Evolutionary conservation across 2,113 vertebrate genomes (phyloP), one percentile per base, ranked within the genome.

Genomic region (Spea bombifrons): DNA sequence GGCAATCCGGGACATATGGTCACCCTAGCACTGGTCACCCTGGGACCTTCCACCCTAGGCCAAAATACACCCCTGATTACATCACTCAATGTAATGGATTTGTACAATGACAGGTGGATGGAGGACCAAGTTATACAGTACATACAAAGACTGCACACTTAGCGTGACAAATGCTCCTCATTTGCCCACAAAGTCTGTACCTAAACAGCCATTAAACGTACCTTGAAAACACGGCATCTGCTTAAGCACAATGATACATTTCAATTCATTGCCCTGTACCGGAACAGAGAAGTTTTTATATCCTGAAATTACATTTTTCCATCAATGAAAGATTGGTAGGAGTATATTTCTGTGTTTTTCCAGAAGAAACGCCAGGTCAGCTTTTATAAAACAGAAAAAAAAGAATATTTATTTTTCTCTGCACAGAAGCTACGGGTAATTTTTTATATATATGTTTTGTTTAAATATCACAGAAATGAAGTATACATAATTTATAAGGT

Each of bases 241-340:
- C 48, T 73, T 52, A 67, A 74, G 52, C 64, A 50, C 45, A 67
- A 30, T 16, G 46, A 78, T 72, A 49, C 52, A 70, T 70, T 66
- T 73, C 30, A 47, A 71, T 79, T 80, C 49, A 57, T 74, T 61
- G 64, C 16, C 64, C 64, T 67, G 46, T 17, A 59, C 64, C 30
- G 64, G 65, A 68, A 48, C 71, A 15, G 71, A 68, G 44, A 74
- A 48, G 52, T 73, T 80, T 74, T 59, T 13, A 59, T 68, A 72
- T 72, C 66, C 53, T n/a, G 44, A 49, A 61, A 80, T 80, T 74
- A 80, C 17, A 74, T 80, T 80, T 76, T 73, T 74, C 52, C 78
- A 63, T 61, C 52, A 46, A 43, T 66, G 52, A 73, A 80, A 17
- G 16, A 80, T 73, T 73, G 49, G 63, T 61, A 46, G 66, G 69